These are phyloP conservation scores for Phrynocephalus versicolor DNA, from an alignment of 2,113 vertebrate species.

Conservation along the genomic window DNA sequence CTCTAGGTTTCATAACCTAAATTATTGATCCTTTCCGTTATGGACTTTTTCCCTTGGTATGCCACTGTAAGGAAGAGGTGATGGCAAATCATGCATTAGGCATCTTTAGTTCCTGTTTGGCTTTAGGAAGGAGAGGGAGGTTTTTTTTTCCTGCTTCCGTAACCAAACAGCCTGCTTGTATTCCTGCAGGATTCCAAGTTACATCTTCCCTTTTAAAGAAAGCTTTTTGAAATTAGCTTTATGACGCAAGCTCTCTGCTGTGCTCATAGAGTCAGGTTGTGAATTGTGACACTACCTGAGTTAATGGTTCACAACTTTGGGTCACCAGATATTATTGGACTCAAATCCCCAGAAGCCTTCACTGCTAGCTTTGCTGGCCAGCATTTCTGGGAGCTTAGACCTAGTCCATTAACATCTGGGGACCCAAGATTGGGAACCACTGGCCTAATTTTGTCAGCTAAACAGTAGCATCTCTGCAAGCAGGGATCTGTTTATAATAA, in stretches of 20 bases:
- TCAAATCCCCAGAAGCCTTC: no score
- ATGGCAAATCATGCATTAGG: conserved; percentile 30
- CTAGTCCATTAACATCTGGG: no score
- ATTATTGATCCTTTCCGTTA: conserved; percentile 50
- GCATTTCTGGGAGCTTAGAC: no score
- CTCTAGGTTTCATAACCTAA: conserved; percentile 34
- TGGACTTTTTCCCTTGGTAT: conserved; percentile 39
- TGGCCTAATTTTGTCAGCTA: neutral
- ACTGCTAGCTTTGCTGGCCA: no score
- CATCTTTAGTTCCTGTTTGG: conserved; percentile 45
- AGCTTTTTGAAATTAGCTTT: neutral
- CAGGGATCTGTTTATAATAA: neutral
- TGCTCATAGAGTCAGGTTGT: neutral
- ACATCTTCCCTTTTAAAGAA: neutral
- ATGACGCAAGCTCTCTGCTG: neutral
- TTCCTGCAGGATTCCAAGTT: neutral
- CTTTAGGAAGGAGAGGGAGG: conserved; percentile 46
- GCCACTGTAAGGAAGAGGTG: neutral
- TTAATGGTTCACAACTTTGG: neutral
- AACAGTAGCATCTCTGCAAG: neutral
- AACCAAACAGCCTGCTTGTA: neutral
- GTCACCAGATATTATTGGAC: no score
- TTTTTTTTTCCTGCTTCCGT: no score
- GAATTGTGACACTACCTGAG: neutral
- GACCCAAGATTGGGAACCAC: no score